Evolutionary conservation across 2,888 invertebrate species (phyloP), one percentile per base, ranked within the genome.

Genomic region (Prosapia bicincta): DNA sequence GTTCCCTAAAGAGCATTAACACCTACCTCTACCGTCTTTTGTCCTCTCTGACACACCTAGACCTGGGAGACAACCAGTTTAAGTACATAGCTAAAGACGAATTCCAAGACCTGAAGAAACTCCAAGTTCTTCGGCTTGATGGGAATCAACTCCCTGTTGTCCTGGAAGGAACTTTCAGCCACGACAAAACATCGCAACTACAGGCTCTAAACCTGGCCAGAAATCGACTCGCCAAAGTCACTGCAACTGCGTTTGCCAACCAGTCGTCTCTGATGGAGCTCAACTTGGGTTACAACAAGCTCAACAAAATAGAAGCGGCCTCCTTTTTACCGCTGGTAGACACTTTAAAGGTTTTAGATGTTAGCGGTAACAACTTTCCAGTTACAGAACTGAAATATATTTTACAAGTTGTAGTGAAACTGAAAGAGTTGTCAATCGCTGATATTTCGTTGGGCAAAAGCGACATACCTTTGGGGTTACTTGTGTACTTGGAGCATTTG

Each of bases 71-170:
- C 83, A 94, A 94, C 85, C 88, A 88, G 76, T 91, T 94, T 83
- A 92, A 92, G 85, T 93, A 91, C 84, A 85, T 93, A 72, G 90
- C 90, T 79, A 87, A 89, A 69, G 92, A 92, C 82, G 92, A 93
- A 83, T 93, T 92, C 83, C 87, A 88, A 80, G 91, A 91, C 82
- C 86, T 93, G 69, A 90, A 89, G 81, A 88, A 89, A 77, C 85
- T 93, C 38, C 89, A 87, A 82, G 89, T 86, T 80, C 85, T 93
- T 68, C 88, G 88, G 80, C 85, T 94, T 79, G 93, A 94, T 81
- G 93, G 93, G 24, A 94, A 94, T 86, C 90, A 91, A 83, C 84
- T 94, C 80, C 91, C 93, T 0, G 92, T 93, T 20, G 88, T 93
- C 72, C 88, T 93, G 69, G 92, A 93, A 84, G 87, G 90, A 82